Evolutionary conservation across 2,113 vertebrate species (phyloP).

Genomic region (Marmota monax): DNA sequence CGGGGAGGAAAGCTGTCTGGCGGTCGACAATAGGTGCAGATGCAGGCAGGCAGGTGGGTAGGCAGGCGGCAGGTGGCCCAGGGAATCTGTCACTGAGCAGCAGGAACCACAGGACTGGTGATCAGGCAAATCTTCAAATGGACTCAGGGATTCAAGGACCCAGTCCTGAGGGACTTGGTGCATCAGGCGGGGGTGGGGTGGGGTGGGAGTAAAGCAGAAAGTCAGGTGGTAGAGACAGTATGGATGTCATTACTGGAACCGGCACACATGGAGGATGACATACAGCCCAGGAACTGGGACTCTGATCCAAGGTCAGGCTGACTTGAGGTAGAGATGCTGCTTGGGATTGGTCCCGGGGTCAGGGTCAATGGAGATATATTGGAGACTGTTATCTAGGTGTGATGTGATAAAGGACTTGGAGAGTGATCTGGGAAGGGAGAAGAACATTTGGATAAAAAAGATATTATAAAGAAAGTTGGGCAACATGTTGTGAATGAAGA

Average conservation of each 20-base stretch:
- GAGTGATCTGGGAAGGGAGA: background rate
- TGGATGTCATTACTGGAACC: background rate
- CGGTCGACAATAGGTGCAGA: slow-evolving; percentile 66
- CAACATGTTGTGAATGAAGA: background rate
- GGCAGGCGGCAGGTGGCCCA: slow-evolving; percentile 69
- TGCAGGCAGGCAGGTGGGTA: slow-evolving; percentile 70
- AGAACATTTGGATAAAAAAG: background rate
- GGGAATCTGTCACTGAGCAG: slow-evolving; percentile 68
- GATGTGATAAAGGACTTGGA: background rate
- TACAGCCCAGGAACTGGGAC: background rate
- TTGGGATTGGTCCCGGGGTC: background rate
- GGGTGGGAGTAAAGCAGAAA: background rate
- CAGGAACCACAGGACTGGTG: slow-evolving; percentile 68
- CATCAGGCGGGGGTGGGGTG: background rate
- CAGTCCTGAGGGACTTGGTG: background rate
- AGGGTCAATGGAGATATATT: accelerated
- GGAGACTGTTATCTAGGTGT: background rate
- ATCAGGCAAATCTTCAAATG: slow-evolving; percentile 62
- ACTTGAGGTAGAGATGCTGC: background rate
- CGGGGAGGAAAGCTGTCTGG: slow-evolving; percentile 66
- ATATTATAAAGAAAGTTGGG: background rate
- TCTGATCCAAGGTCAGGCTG: background rate
- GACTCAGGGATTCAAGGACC: slow-evolving; percentile 7
- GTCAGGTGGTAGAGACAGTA: background rate
- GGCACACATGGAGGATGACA: background rate